Evolutionary conservation across 2,113 vertebrate genomes (phyloP).

Genomic region (Apus apus): DNA sequence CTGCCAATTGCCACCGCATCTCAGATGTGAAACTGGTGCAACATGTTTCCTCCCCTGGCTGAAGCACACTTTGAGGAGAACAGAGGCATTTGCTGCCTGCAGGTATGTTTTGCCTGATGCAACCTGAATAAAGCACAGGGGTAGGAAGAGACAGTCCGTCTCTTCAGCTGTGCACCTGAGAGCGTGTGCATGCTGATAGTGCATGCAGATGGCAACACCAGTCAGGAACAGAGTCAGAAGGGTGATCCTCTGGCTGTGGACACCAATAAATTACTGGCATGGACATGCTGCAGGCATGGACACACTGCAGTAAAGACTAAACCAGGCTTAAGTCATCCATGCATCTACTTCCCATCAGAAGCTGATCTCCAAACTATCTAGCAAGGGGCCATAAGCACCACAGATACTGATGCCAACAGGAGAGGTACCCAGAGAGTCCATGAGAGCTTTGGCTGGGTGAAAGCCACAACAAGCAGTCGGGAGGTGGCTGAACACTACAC

Average conservation of each 20-base stretch:
- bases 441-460: background rate
- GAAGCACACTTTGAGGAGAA: background rate
- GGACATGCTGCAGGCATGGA: background rate
- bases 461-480: background rate
- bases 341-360: background rate
- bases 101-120: background rate
- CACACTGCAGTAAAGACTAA: background rate
- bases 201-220: rapidly evolving
- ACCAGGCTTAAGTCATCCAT: background rate
- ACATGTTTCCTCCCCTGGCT: background rate
- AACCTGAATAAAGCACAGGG: background rate
- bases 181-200: background rate
- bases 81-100: background rate
- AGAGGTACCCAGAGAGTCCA: background rate
- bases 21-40: background rate
- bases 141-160: too few species aligned
- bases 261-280: background rate
- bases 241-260: background rate
- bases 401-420: background rate
- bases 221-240: background rate
- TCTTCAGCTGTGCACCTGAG: background rate
- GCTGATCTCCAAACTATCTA: background rate
- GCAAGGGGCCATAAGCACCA: background rate
- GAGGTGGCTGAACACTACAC: background rate
- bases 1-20: background rate